Conservation (phyloP, 1,140 invertebrate genomes). For the Telenomus remus region DNA sequence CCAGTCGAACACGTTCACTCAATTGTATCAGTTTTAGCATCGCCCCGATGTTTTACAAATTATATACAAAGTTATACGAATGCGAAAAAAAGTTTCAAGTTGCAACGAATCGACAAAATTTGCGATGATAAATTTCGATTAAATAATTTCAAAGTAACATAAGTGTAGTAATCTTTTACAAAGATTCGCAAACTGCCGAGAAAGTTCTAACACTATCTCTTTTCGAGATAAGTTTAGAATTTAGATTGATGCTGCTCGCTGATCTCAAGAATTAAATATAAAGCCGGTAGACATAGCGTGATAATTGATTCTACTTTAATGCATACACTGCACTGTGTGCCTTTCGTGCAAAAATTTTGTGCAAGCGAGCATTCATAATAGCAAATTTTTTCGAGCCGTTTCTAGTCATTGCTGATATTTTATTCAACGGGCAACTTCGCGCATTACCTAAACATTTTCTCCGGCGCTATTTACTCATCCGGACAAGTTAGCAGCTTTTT, state of each 20-base stretch:
- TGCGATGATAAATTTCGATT: no score
- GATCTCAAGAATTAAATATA: slow-evolving; percentile 14
- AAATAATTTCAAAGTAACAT: no score
- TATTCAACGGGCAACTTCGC: slow-evolving; percentile 45
- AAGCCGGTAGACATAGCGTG: background rate
- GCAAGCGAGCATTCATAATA: slow-evolving; percentile 43
- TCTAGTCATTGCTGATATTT: slow-evolving; percentile 56
- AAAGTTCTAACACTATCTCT: no score
- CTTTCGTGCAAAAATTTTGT: slow-evolving; percentile 37
- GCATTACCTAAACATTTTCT: slow-evolving; percentile 43
- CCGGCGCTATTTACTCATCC: slow-evolving; percentile 36
- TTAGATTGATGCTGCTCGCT: background rate
- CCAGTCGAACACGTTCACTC: slow-evolving; percentile 16
- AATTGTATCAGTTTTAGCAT: slow-evolving; percentile 29
- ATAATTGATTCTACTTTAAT: slow-evolving; percentile 36
- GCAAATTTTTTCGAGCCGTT: slow-evolving; percentile 17
- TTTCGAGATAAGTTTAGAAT: background rate
- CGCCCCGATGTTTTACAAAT: no score
- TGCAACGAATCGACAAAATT: no score
- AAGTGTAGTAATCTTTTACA: no score
- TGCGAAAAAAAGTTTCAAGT: no score
- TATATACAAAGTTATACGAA: no score
- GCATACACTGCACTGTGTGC: slow-evolving; percentile 27
- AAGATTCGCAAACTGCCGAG: no score
- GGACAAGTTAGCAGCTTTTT: slow-evolving; percentile 28